A percentile compares a stretch with the other conserved stretches of the same genome.
Evolutionary conservation across 2,113 vertebrate species (phyloP).

Genomic region (Neogale vison): DNA sequence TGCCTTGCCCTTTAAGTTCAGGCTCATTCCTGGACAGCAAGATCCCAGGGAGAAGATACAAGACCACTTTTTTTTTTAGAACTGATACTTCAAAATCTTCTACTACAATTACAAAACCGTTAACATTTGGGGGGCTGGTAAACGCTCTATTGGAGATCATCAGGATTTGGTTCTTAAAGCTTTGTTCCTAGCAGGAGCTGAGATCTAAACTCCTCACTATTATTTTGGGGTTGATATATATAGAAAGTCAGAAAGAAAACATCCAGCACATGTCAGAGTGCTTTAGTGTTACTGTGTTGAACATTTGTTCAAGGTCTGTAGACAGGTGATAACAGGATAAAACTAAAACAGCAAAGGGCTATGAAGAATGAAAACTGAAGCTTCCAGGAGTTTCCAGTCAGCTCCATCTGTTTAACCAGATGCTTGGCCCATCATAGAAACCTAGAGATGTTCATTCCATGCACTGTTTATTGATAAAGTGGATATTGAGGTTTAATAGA

Average conservation of each 20-base stretch:
- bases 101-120: background rate
- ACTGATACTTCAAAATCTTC: conserved; percentile 19
- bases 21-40: background rate
- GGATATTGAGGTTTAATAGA: background rate
- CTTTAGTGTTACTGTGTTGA: background rate
- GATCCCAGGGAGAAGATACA: background rate
- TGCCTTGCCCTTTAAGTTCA: background rate
- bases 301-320: conserved; percentile 17
- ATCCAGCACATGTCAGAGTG: background rate
- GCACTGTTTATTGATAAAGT: background rate
- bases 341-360: conserved; percentile 36
- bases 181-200: conserved; percentile 43
- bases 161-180: background rate
- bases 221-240: background rate
- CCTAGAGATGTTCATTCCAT: conserved; percentile 19
- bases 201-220: conserved; percentile 14
- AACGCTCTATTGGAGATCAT: background rate
- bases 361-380: conserved; percentile 38
- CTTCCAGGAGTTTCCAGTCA: background rate
- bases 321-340: conserved; percentile 16
- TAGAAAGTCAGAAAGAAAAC: background rate
- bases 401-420: background rate
- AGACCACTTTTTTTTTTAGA: background rate
- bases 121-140: background rate
- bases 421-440: background rate